These are phyloP conservation scores for Cyprinodon brontotheroides DNA, from an alignment of 2,113 vertebrate genomes.

Conservation along the genomic window DNA sequence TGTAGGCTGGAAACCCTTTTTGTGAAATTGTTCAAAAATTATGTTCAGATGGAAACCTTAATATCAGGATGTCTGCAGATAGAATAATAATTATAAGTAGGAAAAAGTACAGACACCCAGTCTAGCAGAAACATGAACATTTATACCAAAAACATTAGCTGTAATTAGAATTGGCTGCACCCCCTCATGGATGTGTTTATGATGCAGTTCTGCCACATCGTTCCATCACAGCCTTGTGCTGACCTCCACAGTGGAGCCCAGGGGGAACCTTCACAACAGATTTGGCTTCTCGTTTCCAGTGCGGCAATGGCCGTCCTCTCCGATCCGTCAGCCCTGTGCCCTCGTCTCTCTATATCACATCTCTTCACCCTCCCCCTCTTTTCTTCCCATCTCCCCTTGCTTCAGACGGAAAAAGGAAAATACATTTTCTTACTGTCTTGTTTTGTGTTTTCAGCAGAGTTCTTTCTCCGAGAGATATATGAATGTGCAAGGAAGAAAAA, in stretches of 20 bases:
- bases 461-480: constrained; percentile 36
- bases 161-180: constrained; percentile 22
- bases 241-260: constrained; percentile 76
- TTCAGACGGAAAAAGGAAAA: constrained; percentile 12
- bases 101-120: not conserved
- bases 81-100: not conserved
- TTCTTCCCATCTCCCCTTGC: constrained; percentile 29
- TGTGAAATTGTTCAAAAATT: constrained; percentile 6
- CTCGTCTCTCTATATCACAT: constrained; percentile 76
- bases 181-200: constrained; percentile 14
- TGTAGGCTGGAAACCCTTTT: constrained; percentile 37
- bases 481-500: constrained; percentile 4
- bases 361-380: constrained; percentile 49
- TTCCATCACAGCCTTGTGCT: constrained; percentile 67
- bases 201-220: constrained; percentile 50
- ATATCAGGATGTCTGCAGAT: not conserved
- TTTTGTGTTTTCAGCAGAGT: constrained; percentile 24
- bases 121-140: not conserved
- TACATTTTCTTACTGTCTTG: constrained; percentile 23
- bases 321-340: constrained; percentile 73
- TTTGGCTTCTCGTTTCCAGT: constrained; percentile 74
- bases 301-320: constrained; percentile 76
- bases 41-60: not conserved
- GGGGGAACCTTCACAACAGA: constrained; percentile 80
- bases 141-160: not conserved